Evolutionary conservation across 1,140 invertebrate genomes (phyloP).

Genomic region (Diorhabda carinulata): DNA sequence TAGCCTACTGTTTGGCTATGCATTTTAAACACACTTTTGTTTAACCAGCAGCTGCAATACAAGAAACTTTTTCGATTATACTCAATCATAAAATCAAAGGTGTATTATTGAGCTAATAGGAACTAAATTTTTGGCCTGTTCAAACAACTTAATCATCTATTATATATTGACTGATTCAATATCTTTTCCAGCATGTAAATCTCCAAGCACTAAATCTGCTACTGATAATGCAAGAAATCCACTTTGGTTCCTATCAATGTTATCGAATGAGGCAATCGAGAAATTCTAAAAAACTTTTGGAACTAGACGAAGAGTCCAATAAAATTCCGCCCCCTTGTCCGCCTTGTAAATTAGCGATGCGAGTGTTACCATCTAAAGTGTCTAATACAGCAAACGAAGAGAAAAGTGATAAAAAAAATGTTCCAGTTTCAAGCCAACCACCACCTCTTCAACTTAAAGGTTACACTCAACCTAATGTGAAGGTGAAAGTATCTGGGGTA

Average conservation of each 20-base stretch:
- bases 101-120: too few relatives aligned
- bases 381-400: conserved; percentile 25
- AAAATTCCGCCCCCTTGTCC: conserved; percentile 59
- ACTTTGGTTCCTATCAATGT: conserved; percentile 76
- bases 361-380: conserved; percentile 28
- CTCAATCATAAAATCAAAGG: too few relatives aligned
- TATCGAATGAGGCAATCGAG: conserved; percentile 72
- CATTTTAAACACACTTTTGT: too few relatives aligned
- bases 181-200: conserved; percentile 62
- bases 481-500: conserved; percentile 45
- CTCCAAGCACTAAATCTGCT: conserved; percentile 67
- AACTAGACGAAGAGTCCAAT: conserved; percentile 62
- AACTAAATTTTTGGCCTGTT: too few relatives aligned
- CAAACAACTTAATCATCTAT: too few relatives aligned
- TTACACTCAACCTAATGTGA: conserved; percentile 30
- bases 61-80: too few relatives aligned
- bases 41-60: too few relatives aligned
- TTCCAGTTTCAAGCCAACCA: not conserved
- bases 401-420: conserved; percentile 31
- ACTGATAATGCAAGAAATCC: conserved; percentile 66
- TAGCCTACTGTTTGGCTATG: too few relatives aligned
- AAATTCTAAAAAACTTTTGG: conserved; percentile 71
- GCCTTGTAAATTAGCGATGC: conserved; percentile 47
- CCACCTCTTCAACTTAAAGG: conserved; percentile 16
- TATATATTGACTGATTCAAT: too few relatives aligned